Conservation (phyloP, 1,140 invertebrate species). For the Ridgeia piscesae region DNA sequence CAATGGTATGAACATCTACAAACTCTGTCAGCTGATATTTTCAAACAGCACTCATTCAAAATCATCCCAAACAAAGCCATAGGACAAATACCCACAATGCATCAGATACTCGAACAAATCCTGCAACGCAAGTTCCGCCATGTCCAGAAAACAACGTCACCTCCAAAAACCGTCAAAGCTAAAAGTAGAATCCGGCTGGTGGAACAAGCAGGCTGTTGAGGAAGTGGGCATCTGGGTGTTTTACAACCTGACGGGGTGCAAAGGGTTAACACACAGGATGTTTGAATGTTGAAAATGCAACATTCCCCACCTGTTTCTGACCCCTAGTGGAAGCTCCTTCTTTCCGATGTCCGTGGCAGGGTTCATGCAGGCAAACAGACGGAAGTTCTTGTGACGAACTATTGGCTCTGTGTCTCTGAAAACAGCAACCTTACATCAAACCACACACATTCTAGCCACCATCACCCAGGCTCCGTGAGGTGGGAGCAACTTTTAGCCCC, state of each 20-base stretch:
- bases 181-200: no score
- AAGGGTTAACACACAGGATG: not conserved
- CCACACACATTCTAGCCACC: no score
- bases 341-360: slow-evolving; percentile 99
- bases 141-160: not conserved
- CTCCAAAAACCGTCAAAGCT: not conserved
- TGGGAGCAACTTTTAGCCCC: no score
- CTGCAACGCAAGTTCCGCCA: no score
- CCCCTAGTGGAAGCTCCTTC: slow-evolving; percentile 86
- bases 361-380: slow-evolving; percentile 99
- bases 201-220: no score
- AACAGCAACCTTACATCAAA: not conserved
- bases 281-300: not conserved
- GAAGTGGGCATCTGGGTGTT: no score
- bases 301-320: slow-evolving; percentile 74
- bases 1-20: no score
- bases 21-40: no score
- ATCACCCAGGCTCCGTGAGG: no score
- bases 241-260: no score
- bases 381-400: slow-evolving; percentile 83
- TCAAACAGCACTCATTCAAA: not conserved
- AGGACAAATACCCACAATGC: no score
- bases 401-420: slow-evolving; percentile 66
- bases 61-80: not conserved
- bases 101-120: no score